A percentile compares a stretch with the other conserved stretches of the same genome.
These are phyloP conservation scores for Eristalinus sepulchralis DNA, from an alignment of 2,888 invertebrate genomes.

Conservation along the genomic window DNA sequence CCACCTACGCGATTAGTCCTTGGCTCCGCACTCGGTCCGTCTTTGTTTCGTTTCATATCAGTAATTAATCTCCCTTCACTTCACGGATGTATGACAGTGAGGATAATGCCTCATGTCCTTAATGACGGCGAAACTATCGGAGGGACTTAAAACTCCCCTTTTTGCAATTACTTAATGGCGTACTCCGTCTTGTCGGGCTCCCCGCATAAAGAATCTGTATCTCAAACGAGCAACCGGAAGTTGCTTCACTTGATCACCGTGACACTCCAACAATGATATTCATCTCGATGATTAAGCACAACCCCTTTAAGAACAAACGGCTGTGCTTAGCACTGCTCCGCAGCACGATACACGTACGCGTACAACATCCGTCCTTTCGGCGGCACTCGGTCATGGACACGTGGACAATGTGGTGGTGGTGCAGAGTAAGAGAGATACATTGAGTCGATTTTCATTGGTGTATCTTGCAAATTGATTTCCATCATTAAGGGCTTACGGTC, in stretches of 20 bases:
- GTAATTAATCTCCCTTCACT: constrained; percentile 36
- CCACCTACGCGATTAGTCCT: not conserved
- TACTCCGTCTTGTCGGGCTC: not conserved
- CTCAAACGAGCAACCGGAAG: constrained; percentile 23
- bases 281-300: constrained; percentile 62
- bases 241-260: constrained; percentile 60
- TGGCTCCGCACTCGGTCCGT: not conserved
- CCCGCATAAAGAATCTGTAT: not conserved
- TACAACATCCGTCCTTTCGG: constrained; percentile 11
- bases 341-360: not conserved
- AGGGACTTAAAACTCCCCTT: constrained; percentile 43
- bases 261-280: constrained; percentile 58
- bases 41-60: constrained; percentile 8
- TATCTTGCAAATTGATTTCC: constrained; percentile 63
- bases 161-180: constrained; percentile 60
- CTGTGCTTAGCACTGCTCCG: constrained; percentile 40
- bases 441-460: constrained; percentile 19
- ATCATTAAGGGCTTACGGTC: constrained; percentile 63
- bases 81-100: constrained; percentile 8
- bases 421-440: constrained; percentile 4
- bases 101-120: constrained; percentile 1
- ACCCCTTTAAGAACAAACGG: constrained; percentile 48
- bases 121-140: constrained; percentile 11
- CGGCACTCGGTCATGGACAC: constrained; percentile 9
- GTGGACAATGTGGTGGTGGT: not conserved